phyloP scores from a whole-genome alignment of 2,113 vertebrate genomes.

The Gorsachius goisagi region DNA sequence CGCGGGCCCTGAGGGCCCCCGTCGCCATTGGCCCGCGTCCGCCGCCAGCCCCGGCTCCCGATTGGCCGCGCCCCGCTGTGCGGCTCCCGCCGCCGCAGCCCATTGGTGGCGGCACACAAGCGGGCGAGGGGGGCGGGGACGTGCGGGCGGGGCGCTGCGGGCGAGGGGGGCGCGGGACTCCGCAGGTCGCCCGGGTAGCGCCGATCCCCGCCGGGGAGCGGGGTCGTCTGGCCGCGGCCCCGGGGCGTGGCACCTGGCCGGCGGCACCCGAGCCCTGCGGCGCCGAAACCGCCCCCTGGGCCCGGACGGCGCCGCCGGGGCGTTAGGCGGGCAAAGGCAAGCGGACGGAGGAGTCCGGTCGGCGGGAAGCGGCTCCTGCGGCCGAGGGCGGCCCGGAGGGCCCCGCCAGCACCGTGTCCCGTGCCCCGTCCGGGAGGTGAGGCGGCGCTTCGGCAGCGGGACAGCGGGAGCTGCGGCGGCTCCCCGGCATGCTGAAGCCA shows the following conservation, averaged over 20 bases:
- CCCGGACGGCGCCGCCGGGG: fast-evolving
- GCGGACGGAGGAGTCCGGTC: fast-evolving
- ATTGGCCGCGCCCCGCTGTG: conserved; percentile 54
- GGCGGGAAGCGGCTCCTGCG: background rate
- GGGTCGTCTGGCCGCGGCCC: no score
- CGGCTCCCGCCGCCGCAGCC: background rate
- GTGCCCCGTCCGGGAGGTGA: background rate
- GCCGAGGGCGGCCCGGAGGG: no score
- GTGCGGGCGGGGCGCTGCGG: background rate
- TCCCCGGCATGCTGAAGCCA: background rate
- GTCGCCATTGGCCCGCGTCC: conserved; percentile 51
- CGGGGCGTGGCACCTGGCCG: no score
- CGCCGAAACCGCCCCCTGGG: no score
- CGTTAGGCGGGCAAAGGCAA: fast-evolving
- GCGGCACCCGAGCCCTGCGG: background rate
- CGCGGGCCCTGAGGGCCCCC: no score
- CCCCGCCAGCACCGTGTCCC: no score
- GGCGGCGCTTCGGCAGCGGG: background rate
- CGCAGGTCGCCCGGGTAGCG: background rate
- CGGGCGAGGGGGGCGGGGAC: background rate
- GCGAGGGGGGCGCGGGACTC: background rate
- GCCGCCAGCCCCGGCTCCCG: conserved; percentile 10
- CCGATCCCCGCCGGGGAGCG: fast-evolving
- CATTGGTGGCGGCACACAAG: background rate
- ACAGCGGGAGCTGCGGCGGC: background rate